Base-by-base conservation (phyloP, 2,113 vertebrate species). In the Myocastor coypus region DNA sequence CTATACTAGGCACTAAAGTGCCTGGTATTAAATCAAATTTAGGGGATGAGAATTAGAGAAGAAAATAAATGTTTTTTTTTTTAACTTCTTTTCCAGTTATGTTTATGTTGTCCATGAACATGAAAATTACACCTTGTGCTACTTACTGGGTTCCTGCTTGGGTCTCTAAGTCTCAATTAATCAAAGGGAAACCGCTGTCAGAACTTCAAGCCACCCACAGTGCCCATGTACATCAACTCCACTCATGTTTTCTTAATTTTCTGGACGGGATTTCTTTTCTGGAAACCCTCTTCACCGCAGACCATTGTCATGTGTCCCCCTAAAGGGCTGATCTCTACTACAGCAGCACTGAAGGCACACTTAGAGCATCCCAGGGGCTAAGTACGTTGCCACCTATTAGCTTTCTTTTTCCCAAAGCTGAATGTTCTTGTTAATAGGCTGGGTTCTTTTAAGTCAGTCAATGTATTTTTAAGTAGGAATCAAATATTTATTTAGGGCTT, bases 401-500 rank as follows among this genome's bases (percentile, higher is more conserved):
- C 1, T 80, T 92, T 87, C 61, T 14, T 87, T 87, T 90, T 30
- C 42, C 4, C 64, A 69, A 7, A 92, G 28, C 34, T 81, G 17
- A 8, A 52, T 37, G 66, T 9, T 80, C 4, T 17, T 69, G 7
- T 30, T 61, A 87, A 78, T 64, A 22, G 66, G 10, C 10, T 85
- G 8, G n/a, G 52, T 68, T 32, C 37, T 13, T 50, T 50, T 83
- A 86, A 93, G 73, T 69, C 37, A 82, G 61, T 87, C 14, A 95
- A 85, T 89, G 14, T 19, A 34, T 96, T 71, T 84, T 46, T 34
- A 87, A 22, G 4, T 14, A 52, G 19, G 40, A 34, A 52, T 19
- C 37, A 75, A 80, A 66, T 87, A 93, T 83, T 94, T 71, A 87
- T 73, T 71, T 87, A 83, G 22, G 34, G 66, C 24, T 61, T 63